A percentile compares a stretch with the other conserved stretches of the same genome.
phyloP scores from a whole-genome alignment of 1,140 invertebrate species.

The Cyrtorhinus lividipennis region DNA sequence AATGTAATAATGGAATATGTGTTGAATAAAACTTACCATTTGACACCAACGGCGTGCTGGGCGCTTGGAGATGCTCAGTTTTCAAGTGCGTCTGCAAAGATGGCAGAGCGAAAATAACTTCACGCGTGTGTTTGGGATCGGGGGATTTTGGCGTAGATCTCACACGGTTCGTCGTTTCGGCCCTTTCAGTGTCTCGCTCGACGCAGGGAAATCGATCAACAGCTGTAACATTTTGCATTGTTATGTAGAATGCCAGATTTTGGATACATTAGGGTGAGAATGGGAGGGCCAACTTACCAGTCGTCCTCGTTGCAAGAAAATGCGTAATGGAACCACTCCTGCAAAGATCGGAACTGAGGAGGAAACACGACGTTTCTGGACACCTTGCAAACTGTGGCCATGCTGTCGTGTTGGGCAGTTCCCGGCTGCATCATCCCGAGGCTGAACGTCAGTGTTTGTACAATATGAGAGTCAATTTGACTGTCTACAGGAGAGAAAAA shows the following conservation, averaged over 20 bases:
- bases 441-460: conserved; percentile 76
- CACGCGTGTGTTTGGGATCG: conserved; percentile 75
- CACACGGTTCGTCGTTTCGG: conserved; percentile 22
- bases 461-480: conserved; percentile 49
- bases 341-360: conserved; percentile 81
- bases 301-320: conserved; percentile 87
- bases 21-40: conserved; percentile 33
- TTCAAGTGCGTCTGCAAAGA: conserved; percentile 83
- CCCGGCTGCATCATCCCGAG: conserved; percentile 55
- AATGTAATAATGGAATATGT: no score
- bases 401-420: conserved; percentile 52
- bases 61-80: conserved; percentile 75
- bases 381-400: conserved; percentile 84
- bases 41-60: conserved; percentile 49
- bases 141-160: conserved; percentile 42
- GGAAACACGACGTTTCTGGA: conserved; percentile 83
- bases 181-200: conserved; percentile 46
- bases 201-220: conserved; percentile 79
- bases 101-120: conserved; percentile 90
- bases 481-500: conserved; percentile 17
- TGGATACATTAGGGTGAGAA: not conserved
- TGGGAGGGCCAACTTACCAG: conserved; percentile 40
- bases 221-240: conserved; percentile 36
- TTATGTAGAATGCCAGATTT: no score
- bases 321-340: conserved; percentile 95